Base-by-base conservation (phyloP, 2,797 vertebrate genomes). In the Pipistrellus kuhlii region DNA sequence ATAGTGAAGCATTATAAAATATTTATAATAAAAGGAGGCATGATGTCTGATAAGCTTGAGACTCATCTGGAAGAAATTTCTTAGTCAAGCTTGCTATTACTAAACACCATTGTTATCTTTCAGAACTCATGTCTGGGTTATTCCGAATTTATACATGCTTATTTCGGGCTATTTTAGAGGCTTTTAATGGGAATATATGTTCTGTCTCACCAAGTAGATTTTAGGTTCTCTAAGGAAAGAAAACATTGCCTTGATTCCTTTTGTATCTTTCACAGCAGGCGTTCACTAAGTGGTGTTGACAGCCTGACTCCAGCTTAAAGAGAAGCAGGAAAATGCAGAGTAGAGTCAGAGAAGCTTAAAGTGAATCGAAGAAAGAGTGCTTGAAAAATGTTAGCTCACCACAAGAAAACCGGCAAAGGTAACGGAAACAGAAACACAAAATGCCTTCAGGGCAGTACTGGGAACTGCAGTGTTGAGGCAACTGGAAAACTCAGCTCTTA, bases 291-390 rank as follows among this genome's bases (percentile, higher is more conserved):
- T 88, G 73, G 75, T 88, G 35, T 72, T 96, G 93, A 90, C 92
- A 96, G 78, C 69, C 44, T 23, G 64, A 85, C 44, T 90, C 48
- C 57, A 80, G 88, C 93, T 95, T 93, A 95, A 97, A 96, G 87
- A 94, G 85, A 94, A 96, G 73, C 78, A 92, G 69, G n/a, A 76
- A 95, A 93, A 95, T 93, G 95, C 85, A 88, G 73, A 94, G 80
- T 64, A 51, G 73, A 97, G 89, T 94, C 64, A 94, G 89, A 94
- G 91, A 94, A 91, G 59, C 94, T 95, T 94, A 93, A 95, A 90
- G 85, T 85, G 94, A 96, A 93, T 91, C 83, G 85, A 88, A 97
- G 94, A 94, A 95, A 88, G 57, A 93, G 87, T 95, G 32, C 51
- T 68, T 68, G 44, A 94, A 85, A 96, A 93, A 83, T 91, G 32